Conservation (phyloP, 2,113 vertebrate species). For the Rhea americana region DNA sequence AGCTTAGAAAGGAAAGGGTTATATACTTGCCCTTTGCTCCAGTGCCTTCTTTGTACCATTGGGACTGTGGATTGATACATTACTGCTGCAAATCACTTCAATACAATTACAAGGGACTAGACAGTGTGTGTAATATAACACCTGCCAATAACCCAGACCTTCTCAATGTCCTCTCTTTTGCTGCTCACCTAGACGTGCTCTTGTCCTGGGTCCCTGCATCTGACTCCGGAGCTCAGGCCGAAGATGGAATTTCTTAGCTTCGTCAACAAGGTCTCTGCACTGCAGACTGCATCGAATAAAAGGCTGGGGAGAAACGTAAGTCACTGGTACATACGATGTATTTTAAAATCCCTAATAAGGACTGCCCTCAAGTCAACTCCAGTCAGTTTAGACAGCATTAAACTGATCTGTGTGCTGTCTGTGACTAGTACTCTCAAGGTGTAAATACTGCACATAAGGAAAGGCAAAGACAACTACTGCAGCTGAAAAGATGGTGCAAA, state of each 20-base stretch:
- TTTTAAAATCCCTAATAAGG: slow-evolving; percentile 19
- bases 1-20: neutral
- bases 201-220: slow-evolving; percentile 96
- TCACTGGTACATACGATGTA: neutral
- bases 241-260: slow-evolving; percentile 98
- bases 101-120: neutral
- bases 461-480: neutral
- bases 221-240: slow-evolving; percentile 95
- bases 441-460: neutral
- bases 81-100: neutral
- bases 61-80: neutral
- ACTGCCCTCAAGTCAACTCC: slow-evolving; percentile 4
- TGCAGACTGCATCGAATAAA: slow-evolving; percentile 94
- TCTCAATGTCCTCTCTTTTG: neutral
- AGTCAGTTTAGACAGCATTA: neutral
- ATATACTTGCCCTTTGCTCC: neutral
- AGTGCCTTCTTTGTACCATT: neutral
- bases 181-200: slow-evolving; percentile 90
- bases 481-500: neutral
- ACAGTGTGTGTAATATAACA: neutral
- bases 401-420: neutral
- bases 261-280: slow-evolving; percentile 96
- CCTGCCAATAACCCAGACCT: neutral
- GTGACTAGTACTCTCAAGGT: neutral
- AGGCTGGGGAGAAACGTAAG: slow-evolving; percentile 79